Conservation (phyloP, 1,140 invertebrate species). For the Argopecten irradians region DNA sequence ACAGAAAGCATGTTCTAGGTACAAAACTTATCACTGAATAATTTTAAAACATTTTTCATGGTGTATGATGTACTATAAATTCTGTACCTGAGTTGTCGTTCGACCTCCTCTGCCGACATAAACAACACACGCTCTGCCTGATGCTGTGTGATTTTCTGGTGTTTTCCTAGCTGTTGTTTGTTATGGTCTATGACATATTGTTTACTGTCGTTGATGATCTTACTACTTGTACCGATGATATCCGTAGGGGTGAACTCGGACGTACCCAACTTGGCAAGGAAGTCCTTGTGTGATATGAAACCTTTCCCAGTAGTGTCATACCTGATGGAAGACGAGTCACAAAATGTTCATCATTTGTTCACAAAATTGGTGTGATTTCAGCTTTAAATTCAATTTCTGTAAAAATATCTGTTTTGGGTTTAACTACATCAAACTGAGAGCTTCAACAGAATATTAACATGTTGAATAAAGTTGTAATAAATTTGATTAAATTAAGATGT, state of each 20-base stretch:
- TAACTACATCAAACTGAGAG: too few species aligned
- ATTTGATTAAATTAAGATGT: too few species aligned
- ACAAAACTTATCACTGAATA: too few species aligned
- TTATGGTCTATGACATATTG: slow-evolving; percentile 66
- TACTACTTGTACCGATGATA: slow-evolving; percentile 61
- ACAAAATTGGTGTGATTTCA: too few species aligned
- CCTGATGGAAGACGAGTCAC: slow-evolving; percentile 50
- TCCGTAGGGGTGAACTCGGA: slow-evolving; percentile 70
- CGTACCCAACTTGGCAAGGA: slow-evolving; percentile 67
- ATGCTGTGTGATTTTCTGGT: slow-evolving; percentile 70
- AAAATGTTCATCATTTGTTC: background rate
- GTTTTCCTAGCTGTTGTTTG: slow-evolving; percentile 63
- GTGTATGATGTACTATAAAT: background rate
- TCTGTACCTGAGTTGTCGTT: slow-evolving; percentile 67
- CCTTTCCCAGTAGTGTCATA: slow-evolving; percentile 68
- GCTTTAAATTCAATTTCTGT: too few species aligned
- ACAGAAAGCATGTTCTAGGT: too few species aligned
- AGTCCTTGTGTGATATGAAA: slow-evolving; percentile 67
- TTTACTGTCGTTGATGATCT: slow-evolving; percentile 69
- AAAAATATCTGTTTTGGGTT: too few species aligned
- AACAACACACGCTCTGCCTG: slow-evolving; percentile 65
- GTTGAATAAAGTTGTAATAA: too few species aligned
- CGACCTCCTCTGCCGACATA: slow-evolving; percentile 68
- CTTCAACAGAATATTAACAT: too few species aligned
- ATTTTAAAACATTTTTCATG: too few species aligned